Evolutionary conservation across 92 coral and sea anemone genomes (phyloP), one percentile per base, ranked within the genome.

Genomic region (Porites cylindrica): DNA sequence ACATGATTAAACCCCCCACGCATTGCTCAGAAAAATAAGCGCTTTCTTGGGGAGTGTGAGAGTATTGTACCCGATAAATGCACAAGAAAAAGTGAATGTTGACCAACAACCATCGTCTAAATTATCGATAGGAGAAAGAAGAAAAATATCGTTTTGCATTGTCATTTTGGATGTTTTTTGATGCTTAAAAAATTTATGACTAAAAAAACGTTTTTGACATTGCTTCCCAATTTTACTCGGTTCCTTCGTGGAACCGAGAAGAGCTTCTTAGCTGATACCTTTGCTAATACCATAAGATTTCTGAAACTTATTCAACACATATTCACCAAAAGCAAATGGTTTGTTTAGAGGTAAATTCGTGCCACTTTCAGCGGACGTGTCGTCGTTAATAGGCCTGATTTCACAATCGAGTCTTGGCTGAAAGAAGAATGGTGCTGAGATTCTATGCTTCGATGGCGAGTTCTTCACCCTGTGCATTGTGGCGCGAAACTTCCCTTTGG

Each of bases 361-460:
- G 18, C 24, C 43, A 12, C 14, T 23, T 2, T 23, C 65, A 50
- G 75, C 21, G 65, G 17, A 51, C 7, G 2, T 18, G 43, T 26
- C 78, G 69, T 82, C 86, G 59, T 82, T 38, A 82, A 82, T 77
- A 6, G 86, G 29, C 9, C 29, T 47, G 32, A 82, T 82, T 77
- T 51, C 51, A 66, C 76, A 81, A 58, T 81, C 76, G 72, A 78
- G 79, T 10, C 80, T 52, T 19, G 98, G 98, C 26, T 92, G 96
- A 76, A 82, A 90, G 84, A 94, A 94, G 86, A 87, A 92, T 67
- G 98, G 96, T 19, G 85, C 98, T 4, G 96, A 93, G 66, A 84
- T 54, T 12, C 94, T 71, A 20, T 91, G 81, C 52, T 72, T 80
- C 7, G 75, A 51, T 24, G 91, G 67, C 7, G 98, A 92, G 80